These are phyloP conservation scores for Paraescarpia echinospica DNA, from an alignment of 1,140 invertebrate species.

Conservation along the genomic window DNA sequence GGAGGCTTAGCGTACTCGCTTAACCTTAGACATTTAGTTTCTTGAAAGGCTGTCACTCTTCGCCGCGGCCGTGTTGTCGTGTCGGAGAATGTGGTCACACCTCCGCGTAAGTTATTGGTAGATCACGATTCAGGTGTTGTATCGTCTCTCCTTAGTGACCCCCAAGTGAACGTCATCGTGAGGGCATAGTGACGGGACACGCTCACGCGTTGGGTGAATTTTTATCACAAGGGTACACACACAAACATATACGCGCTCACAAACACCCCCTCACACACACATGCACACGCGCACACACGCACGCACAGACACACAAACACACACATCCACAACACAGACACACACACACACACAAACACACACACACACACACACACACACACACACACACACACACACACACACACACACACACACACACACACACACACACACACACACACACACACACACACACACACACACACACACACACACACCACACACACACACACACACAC, in stretches of 20 bases:
- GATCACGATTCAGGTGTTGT: neutral
- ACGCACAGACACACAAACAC: too few relatives aligned
- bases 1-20: neutral
- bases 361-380: too few relatives aligned
- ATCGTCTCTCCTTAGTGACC: too few relatives aligned
- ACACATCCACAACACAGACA: too few relatives aligned
- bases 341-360: too few relatives aligned
- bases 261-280: too few relatives aligned
- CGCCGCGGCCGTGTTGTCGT: neutral
- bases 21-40: neutral
- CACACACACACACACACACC: conserved; percentile 24
- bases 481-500: conserved; percentile 23
- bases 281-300: too few relatives aligned
- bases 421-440: neutral
- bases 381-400: too few relatives aligned
- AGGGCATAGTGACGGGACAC: neutral
- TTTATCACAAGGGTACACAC: neutral
- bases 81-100: neutral
- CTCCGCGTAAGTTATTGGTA: neutral
- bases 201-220: neutral
- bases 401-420: too few relatives aligned
- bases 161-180: too few relatives aligned
- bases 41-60: neutral
- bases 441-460: neutral
- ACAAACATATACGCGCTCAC: too few relatives aligned